A percentile compares a stretch with the other conserved stretches of the same genome.
Evolutionary conservation across 2,113 vertebrate genomes (phyloP).

Genomic region (Plotosus lineatus): DNA sequence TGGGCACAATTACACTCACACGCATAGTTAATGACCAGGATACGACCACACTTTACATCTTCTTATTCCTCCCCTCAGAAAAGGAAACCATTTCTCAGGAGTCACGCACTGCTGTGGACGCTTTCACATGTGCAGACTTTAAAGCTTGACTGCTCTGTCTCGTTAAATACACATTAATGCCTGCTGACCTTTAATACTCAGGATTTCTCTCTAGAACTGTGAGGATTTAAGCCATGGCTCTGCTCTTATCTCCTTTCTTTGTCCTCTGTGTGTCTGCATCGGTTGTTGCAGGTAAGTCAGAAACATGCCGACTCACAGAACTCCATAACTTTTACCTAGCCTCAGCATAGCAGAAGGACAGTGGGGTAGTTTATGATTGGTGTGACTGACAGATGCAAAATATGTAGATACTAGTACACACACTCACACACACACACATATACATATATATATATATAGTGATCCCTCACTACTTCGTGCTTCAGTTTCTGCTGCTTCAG

Average conservation of each 20-base stretch:
- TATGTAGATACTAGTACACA: no score
- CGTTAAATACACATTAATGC: not conserved
- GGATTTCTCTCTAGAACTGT: not conserved
- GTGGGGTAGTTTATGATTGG: no score
- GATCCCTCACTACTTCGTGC: no score
- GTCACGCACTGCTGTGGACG: not conserved
- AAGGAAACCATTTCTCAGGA: constrained; percentile 33
- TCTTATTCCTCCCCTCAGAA: not conserved
- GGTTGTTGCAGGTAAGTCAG: constrained; percentile 47
- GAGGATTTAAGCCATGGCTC: constrained; percentile 49
- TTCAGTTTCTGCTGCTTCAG: no score
- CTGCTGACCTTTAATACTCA: not conserved
- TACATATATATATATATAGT: no score
- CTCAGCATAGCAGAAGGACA: not conserved
- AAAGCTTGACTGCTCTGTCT: not conserved
- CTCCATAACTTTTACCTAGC: not conserved
- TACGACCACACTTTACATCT: not conserved
- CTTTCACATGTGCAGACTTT: not conserved
- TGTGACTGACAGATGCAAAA: no score
- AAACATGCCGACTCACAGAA: not conserved
- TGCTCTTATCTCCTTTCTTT: constrained; percentile 14
- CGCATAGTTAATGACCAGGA: constrained; percentile 17
- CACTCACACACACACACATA: no score
- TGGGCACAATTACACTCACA: constrained; percentile 23
- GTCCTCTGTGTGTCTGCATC: constrained; percentile 22